These are phyloP conservation scores for Meloe dianella DNA, from an alignment of 2,888 invertebrate species.

Conservation along the genomic window DNA sequence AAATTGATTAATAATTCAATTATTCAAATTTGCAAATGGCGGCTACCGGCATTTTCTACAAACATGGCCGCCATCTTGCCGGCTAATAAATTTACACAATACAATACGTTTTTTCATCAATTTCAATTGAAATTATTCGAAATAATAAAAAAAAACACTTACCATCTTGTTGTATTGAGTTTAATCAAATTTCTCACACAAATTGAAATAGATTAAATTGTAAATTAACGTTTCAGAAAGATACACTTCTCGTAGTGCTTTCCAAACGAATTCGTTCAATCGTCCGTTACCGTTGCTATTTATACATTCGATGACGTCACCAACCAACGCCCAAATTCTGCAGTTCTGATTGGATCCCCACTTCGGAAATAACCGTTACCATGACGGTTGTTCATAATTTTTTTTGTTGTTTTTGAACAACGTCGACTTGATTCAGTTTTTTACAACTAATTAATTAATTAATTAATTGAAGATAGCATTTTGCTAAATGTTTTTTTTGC, in stretches of 20 bases:
- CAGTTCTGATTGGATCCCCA: slow-evolving; percentile 60
- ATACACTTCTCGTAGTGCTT: slow-evolving; percentile 71
- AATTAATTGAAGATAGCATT: too few species aligned
- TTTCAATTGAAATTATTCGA: not conserved
- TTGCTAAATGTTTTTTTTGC: too few species aligned
- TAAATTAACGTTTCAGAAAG: slow-evolving; percentile 59
- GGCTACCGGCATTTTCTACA: not conserved
- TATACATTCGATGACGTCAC: slow-evolving; percentile 64
- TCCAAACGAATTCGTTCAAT: slow-evolving; percentile 68
- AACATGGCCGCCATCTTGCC: not conserved
- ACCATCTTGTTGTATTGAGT: slow-evolving; percentile 49
- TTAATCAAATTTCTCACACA: slow-evolving; percentile 40
- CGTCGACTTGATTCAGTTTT: slow-evolving; percentile 10
- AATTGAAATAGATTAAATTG: slow-evolving; percentile 32
- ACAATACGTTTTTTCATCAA: too few species aligned
- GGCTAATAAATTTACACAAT: too few species aligned
- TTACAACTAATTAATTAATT: slow-evolving; percentile 18
- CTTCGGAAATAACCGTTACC: slow-evolving; percentile 38
- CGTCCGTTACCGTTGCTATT: slow-evolving; percentile 62
- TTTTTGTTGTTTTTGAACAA: slow-evolving; percentile 32
- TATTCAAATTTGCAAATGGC: not conserved
- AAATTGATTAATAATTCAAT: not conserved
- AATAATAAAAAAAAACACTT: slow-evolving; percentile 38
- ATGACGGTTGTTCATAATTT: slow-evolving; percentile 38
- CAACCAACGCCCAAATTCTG: slow-evolving; percentile 61